Conservation (phyloP, 2,113 vertebrate genomes). For the Hemiscyllium ocellatum region DNA sequence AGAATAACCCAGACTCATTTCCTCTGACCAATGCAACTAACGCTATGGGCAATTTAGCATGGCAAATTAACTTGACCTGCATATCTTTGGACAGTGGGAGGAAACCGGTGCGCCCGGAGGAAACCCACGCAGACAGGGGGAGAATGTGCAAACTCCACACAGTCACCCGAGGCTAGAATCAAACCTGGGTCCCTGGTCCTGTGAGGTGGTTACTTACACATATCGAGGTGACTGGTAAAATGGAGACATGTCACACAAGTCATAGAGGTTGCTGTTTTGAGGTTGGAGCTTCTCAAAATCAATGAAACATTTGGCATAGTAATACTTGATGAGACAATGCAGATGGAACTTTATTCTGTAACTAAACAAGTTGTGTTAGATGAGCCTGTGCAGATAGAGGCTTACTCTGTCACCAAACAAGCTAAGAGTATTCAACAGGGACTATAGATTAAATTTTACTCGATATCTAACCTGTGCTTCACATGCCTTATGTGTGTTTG, state of each 20-base stretch:
- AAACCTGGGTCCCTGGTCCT: too few relatives aligned
- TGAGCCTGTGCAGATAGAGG: not conserved
- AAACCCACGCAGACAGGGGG: too few relatives aligned
- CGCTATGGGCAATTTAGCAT: too few relatives aligned
- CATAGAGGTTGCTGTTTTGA: not conserved
- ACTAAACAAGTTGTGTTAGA: not conserved
- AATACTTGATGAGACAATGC: not conserved
- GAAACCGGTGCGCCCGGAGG: too few relatives aligned
- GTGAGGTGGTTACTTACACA: too few relatives aligned
- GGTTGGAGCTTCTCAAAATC: too few relatives aligned
- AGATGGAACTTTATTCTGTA: not conserved
- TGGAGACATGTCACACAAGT: not conserved
- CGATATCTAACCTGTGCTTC: not conserved
- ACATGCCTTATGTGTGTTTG: not conserved
- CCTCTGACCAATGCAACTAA: too few relatives aligned
- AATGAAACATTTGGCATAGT: not conserved
- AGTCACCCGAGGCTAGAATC: too few relatives aligned
- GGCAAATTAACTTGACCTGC: too few relatives aligned
- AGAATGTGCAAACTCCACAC: too few relatives aligned
- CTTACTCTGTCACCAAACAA: not conserved
- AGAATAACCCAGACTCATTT: too few relatives aligned
- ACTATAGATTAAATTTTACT: not conserved
- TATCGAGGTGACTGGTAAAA: not conserved
- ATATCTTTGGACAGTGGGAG: too few relatives aligned
- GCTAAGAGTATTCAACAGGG: not conserved